Conservation (phyloP, 2,888 invertebrate species). For the Yponomeuta malinellus region DNA sequence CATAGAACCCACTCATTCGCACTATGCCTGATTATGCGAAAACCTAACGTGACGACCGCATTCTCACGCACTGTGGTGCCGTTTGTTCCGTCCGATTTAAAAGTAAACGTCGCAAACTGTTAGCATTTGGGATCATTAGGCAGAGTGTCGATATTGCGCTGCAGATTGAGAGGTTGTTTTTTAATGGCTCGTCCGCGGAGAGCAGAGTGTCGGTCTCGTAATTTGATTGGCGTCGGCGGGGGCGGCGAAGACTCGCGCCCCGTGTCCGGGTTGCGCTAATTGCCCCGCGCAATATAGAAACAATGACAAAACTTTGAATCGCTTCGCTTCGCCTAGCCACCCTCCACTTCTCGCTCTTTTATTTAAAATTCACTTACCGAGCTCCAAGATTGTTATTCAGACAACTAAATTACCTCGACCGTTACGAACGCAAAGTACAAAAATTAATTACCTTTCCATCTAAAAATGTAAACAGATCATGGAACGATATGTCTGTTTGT, state of each 20-base stretch:
- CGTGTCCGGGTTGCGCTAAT: constrained; percentile 64
- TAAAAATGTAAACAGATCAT: constrained; percentile 34
- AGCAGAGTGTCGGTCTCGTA: constrained; percentile 43
- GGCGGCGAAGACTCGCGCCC: constrained; percentile 39
- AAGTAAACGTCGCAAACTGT: constrained; percentile 5
- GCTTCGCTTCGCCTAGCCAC: constrained; percentile 44
- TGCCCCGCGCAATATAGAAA: constrained; percentile 71
- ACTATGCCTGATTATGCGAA: not conserved
- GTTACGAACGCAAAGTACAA: constrained; percentile 53
- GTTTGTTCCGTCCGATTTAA: not conserved
- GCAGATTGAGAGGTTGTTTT: constrained; percentile 47
- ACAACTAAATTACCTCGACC: constrained; percentile 25
- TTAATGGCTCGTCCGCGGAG: constrained; percentile 42
- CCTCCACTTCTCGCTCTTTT: constrained; percentile 62
- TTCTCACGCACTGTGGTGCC: not conserved
- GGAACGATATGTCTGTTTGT: constrained; percentile 19
- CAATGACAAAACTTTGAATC: constrained; percentile 69
- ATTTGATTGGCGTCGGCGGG: constrained; percentile 61
- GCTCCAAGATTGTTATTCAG: constrained; percentile 64
- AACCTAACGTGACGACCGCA: constrained; percentile 5
- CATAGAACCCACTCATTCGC: not conserved
- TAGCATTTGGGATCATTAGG: constrained; percentile 44
- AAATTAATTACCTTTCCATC: constrained; percentile 57
- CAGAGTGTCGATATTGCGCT: constrained; percentile 51
- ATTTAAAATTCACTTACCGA: constrained; percentile 72